A percentile compares a stretch with the other conserved stretches of the same genome.
phyloP scores from a whole-genome alignment of 2,113 vertebrate genomes.

The Hassar affinis region DNA sequence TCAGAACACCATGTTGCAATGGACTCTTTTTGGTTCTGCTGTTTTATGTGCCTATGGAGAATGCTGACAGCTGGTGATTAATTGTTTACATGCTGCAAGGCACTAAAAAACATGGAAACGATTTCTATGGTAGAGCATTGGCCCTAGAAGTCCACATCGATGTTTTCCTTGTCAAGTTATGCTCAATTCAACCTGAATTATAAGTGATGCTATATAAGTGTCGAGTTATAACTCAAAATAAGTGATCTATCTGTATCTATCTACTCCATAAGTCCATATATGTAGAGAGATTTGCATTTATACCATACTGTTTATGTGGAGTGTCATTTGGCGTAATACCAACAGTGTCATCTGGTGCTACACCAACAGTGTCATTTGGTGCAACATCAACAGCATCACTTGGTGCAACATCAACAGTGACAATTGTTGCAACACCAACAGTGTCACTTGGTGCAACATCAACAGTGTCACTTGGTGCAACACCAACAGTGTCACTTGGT shows the following conservation, averaged over 20 bases:
- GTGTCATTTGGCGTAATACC: not conserved
- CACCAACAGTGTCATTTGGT: not conserved
- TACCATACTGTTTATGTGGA: not conserved
- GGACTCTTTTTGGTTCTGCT: not conserved
- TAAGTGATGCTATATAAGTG: too few species aligned
- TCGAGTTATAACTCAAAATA: too few species aligned
- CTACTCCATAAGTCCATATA: not conserved
- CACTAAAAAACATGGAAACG: conserved; percentile 16
- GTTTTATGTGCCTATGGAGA: not conserved
- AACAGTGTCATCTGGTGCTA: not conserved
- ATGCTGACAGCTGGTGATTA: conserved; percentile 35
- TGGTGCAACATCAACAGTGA: not conserved
- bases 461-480: not conserved
- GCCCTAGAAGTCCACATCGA: conserved; percentile 20
- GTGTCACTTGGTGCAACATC: not conserved
- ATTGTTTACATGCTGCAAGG: conserved; percentile 43
- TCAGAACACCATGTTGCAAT: not conserved
- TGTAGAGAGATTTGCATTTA: not conserved
- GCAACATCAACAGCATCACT: not conserved
- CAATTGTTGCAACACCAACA: not conserved
- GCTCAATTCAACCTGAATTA: not conserved
- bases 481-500: not conserved
- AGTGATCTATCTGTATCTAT: not conserved
- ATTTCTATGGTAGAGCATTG: conserved; percentile 6
- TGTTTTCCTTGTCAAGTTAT: not conserved